Conservation (phyloP, 2,888 invertebrate genomes). For the Cephus rjabovi region DNA sequence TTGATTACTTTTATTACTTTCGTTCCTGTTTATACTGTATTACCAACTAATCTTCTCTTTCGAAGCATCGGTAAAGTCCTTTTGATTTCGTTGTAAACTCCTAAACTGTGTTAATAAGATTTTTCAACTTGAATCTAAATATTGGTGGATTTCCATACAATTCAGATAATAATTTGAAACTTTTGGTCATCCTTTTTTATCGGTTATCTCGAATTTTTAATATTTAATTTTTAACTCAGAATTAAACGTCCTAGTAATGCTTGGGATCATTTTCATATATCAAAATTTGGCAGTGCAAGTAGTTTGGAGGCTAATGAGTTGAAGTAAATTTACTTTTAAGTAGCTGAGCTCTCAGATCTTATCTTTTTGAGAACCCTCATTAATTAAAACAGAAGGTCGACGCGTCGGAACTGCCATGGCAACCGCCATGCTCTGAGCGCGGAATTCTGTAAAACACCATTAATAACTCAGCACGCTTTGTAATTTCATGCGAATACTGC, state of each 20-base stretch:
- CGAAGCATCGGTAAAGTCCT: background rate
- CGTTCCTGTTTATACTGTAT: background rate
- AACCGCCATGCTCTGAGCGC: background rate
- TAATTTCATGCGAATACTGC: background rate
- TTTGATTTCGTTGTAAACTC: background rate
- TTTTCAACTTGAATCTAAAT: background rate
- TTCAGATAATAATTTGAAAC: no score
- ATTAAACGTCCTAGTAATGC: no score
- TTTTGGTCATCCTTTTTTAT: no score
- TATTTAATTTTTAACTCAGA: no score
- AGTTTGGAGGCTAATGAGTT: background rate
- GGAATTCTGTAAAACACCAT: background rate
- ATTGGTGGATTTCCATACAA: background rate
- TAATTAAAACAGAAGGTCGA: background rate
- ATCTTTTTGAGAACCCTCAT: background rate
- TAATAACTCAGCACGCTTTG: background rate
- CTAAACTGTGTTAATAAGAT: background rate
- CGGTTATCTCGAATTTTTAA: no score
- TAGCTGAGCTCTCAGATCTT: background rate
- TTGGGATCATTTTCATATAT: no score
- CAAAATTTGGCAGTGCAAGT: background rate
- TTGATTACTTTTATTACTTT: background rate
- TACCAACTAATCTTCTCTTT: background rate
- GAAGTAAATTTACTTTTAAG: background rate
- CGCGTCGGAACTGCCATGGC: background rate